Evolutionary conservation across 2,797 vertebrate species (phyloP).

Genomic region (Hephaestus fuliginosus): DNA sequence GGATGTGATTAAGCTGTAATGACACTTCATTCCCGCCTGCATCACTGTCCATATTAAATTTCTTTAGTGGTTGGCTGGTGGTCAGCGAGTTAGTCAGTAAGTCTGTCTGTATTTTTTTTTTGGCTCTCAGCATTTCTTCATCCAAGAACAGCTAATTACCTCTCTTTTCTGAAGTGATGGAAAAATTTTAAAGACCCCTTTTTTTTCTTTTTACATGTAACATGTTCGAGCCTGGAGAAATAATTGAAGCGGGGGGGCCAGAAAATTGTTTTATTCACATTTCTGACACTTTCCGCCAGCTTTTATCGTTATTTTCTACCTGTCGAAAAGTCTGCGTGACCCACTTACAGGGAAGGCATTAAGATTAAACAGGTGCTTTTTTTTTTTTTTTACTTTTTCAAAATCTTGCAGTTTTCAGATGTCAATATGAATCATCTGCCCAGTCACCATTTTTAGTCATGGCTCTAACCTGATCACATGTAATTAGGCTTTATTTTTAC

Average conservation of each 20-base stretch:
- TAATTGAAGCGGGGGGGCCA: constrained; percentile 51
- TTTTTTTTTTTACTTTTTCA: neutral
- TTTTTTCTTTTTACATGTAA: constrained; percentile 33
- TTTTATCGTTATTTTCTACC: constrained; percentile 27
- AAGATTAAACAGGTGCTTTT: constrained; percentile 44
- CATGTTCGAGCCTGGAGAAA: constrained; percentile 50
- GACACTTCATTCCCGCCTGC: constrained; percentile 55
- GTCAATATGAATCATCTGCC: constrained; percentile 45
- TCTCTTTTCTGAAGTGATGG: constrained; percentile 21
- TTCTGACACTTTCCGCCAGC: constrained; percentile 12
- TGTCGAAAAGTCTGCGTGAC: constrained; percentile 55
- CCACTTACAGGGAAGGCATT: constrained; percentile 46
- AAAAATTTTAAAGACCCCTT: constrained; percentile 32
- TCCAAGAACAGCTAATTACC: neutral
- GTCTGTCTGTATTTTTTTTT: constrained; percentile 3
- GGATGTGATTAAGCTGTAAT: constrained; percentile 65
- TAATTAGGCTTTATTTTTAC: constrained; percentile 31
- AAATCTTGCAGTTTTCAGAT: neutral
- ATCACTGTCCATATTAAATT: constrained; percentile 33
- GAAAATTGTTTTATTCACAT: constrained; percentile 54
- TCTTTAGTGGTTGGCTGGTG: constrained; percentile 23
- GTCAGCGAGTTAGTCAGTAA: constrained; percentile 11
- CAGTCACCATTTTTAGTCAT: neutral
- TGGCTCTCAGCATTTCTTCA: neutral
- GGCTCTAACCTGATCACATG: constrained; percentile 18